Evolutionary conservation across 2,888 invertebrate genomes (phyloP), one percentile per base, ranked within the genome.

Genomic region (Abscondita cerata): DNA sequence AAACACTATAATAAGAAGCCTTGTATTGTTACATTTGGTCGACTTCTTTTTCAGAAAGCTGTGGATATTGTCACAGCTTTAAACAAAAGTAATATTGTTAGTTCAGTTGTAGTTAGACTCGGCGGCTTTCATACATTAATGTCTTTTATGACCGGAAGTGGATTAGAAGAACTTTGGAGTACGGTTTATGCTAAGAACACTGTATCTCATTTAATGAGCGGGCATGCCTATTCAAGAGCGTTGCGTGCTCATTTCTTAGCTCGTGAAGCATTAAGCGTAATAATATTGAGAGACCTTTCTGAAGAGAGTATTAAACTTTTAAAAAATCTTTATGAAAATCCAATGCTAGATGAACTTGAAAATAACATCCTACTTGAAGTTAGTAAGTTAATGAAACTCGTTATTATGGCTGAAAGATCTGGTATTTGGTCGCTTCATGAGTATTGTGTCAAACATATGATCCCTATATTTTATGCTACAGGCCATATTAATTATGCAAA

Each of bases 381-480:
- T 47, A n/a, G 47, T 47, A 4, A 20, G n/a, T 47, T 16, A 6
- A 47, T 47, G 8, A 47, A 47, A 25, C 25, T 47, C 4, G 12
- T 16, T 25, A 12, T 47, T 20, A n/a, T 2, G n/a, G 20, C 19
- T 20, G 47, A 47, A 47, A 15, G 47, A 47, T 44, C 44, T 5
- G 38, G 52, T 38, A 8, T n/a, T 11, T 52, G 38, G 38, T 36
- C 18, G n/a, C 52, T 52, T 20, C 38, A 52, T 16, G 2, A 19
- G 3, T 12, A 52, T 19, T 52, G 52, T 38, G n/a, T 20, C 5
- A 52, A 38, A 19, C 52, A 11, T 36, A 52, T 52, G 52, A 52
- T 52, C 33, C 52, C 52, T n/a, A 15, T 38, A 13, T 52, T 52
- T 16, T 52, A 36, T 13, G n/a, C 52, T 12, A 52, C 52, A 12